Percentiles rank a stretch among this genome's conserved stretches.
These are phyloP conservation scores for Fragum fragum DNA, from an alignment of 2,888 invertebrate species.

Conservation along the genomic window DNA sequence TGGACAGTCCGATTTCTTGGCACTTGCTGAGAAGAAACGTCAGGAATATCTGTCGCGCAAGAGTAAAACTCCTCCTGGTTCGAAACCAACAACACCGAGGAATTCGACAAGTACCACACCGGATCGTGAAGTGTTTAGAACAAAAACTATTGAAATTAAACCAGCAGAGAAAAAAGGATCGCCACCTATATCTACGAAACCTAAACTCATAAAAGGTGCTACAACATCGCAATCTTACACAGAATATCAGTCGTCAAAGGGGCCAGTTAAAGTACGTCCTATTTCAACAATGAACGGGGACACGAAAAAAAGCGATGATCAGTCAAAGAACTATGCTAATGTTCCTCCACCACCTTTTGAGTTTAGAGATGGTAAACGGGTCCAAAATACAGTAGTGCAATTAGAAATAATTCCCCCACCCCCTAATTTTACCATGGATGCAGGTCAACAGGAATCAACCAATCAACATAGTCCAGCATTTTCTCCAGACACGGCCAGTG, in stretches of 20 bases:
- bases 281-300: slow-evolving; percentile 52
- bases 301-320: slow-evolving; percentile 33
- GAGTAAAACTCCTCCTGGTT: slow-evolving; percentile 55
- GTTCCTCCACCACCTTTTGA: slow-evolving; percentile 74
- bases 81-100: slow-evolving; percentile 48
- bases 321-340: slow-evolving; percentile 29
- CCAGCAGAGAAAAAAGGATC: slow-evolving; percentile 43
- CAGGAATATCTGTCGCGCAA: slow-evolving; percentile 80
- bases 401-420: slow-evolving; percentile 83
- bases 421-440: slow-evolving; percentile 68
- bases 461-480: slow-evolving; percentile 68
- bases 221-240: slow-evolving; percentile 73
- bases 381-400: slow-evolving; percentile 66
- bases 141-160: slow-evolving; percentile 45
- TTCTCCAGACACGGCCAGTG: slow-evolving; percentile 79
- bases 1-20: slow-evolving; percentile 78
- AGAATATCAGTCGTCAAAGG: slow-evolving; percentile 45
- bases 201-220: slow-evolving; percentile 68
- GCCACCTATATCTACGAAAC: slow-evolving; percentile 54
- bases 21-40: slow-evolving; percentile 82
- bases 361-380: slow-evolving; percentile 70
- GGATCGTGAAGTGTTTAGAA: slow-evolving; percentile 50
- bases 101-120: slow-evolving; percentile 52
- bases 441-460: slow-evolving; percentile 33
- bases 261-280: slow-evolving; percentile 50